Percentiles rank a stretch among this genome's conserved stretches.
Conservation (phyloP, 2,113 vertebrate species). For the Smithornis capensis region DNA sequence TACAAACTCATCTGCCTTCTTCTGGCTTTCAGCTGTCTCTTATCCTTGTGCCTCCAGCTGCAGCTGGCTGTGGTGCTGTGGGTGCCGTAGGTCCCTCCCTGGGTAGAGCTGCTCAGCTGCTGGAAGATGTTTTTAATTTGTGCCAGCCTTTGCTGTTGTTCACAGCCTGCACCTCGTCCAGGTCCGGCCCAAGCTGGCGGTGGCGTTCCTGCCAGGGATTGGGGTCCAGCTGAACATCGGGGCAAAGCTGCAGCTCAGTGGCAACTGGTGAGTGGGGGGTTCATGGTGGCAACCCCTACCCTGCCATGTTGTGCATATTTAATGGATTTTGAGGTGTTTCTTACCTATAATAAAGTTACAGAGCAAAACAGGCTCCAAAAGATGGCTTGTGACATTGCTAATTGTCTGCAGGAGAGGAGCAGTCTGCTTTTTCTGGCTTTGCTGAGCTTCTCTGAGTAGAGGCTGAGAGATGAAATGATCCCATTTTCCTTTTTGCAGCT, state of each 20-base stretch:
- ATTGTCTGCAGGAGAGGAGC: neutral
- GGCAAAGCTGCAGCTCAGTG: neutral
- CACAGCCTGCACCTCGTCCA: conserved; percentile 27
- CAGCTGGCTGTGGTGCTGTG: neutral
- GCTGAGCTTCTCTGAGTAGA: neutral
- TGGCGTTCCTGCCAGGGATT: neutral
- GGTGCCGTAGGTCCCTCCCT: accelerated
- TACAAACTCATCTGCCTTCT: neutral
- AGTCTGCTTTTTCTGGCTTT: neutral
- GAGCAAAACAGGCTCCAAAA: neutral
- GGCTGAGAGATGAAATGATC: neutral
- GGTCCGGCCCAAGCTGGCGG: neutral
- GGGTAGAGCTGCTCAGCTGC: neutral
- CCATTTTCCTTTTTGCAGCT: neutral
- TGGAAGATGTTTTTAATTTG: neutral
- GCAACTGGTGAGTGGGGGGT: conserved; percentile 14
- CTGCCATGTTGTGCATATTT: accelerated
- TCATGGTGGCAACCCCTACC: accelerated
- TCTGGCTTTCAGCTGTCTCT: neutral
- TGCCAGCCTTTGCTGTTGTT: neutral
- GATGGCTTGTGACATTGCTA: neutral
- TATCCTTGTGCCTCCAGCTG: neutral
- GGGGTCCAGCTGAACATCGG: neutral
- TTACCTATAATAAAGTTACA: neutral
- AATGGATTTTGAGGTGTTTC: neutral